These are phyloP conservation scores for Cyprinodon diabolis DNA, from an alignment of 2,797 vertebrate genomes.

Conservation along the genomic window DNA sequence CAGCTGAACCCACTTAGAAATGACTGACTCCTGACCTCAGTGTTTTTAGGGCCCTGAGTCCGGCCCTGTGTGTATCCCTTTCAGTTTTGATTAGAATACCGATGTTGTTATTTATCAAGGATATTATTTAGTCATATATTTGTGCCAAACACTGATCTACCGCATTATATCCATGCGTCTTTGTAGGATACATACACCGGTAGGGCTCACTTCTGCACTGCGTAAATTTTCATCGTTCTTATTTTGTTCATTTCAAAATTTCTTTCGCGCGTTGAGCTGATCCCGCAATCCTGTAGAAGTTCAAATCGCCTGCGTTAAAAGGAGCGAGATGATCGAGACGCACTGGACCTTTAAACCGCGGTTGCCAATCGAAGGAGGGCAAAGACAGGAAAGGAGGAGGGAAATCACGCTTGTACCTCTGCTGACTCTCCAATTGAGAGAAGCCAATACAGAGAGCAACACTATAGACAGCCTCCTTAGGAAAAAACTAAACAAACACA, in stretches of 20 bases:
- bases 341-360: conserved; percentile 54
- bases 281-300: conserved; percentile 56
- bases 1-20: no score
- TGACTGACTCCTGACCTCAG: no score
- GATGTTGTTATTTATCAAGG: no score
- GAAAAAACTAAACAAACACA: conserved; percentile 40
- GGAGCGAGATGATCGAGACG: conserved; percentile 58
- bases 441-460: conserved; percentile 42
- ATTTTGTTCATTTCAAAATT: not conserved
- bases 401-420: conserved; percentile 71
- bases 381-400: conserved; percentile 45
- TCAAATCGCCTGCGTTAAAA: conserved; percentile 59
- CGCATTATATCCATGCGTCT: not conserved
- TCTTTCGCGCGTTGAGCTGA: conserved; percentile 14
- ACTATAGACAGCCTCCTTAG: conserved; percentile 35
- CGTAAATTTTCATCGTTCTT: conserved; percentile 46
- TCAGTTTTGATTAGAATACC: no score
- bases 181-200: conserved; percentile 21
- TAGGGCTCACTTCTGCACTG: conserved; percentile 36
- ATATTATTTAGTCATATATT: no score
- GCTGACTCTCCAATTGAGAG: conserved; percentile 62
- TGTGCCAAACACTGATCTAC: no score
- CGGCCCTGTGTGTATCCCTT: no score
- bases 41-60: no score
- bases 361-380: conserved; percentile 55